Evolutionary conservation across 2,797 vertebrate species (phyloP).

Genomic region (Crenuchus spilurus): DNA sequence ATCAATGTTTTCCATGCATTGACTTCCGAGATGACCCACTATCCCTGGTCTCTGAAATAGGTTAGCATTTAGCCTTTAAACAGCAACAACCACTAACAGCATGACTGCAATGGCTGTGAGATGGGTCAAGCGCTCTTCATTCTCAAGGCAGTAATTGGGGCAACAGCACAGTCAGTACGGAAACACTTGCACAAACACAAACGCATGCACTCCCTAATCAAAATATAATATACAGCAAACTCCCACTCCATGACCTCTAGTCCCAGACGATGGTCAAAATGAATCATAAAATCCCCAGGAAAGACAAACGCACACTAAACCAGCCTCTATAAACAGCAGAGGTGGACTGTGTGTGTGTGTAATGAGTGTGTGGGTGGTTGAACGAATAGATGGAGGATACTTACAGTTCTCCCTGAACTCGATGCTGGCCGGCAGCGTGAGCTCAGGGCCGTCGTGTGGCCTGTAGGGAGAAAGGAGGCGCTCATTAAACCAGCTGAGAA

Average conservation of each 20-base stretch:
- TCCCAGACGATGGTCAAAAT: background rate
- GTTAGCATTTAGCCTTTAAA: background rate
- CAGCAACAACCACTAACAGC: background rate
- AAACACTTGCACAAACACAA: background rate
- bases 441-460: conserved; percentile 86
- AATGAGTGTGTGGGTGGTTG: background rate
- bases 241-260: background rate
- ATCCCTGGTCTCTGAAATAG: background rate
- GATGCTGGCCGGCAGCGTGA: conserved; percentile 90
- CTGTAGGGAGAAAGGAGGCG: conserved; percentile 71
- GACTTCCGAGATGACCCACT: conserved; percentile 2
- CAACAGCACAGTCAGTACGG: background rate
- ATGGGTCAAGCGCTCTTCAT: background rate
- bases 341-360: background rate
- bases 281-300: background rate
- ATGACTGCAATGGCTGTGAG: background rate
- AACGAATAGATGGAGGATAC: conserved; percentile 62
- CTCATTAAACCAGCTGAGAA: conserved; percentile 45
- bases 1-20: conserved; percentile 48
- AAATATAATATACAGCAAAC: background rate
- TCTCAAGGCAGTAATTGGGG: background rate
- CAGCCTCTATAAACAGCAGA: background rate
- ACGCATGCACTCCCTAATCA: background rate
- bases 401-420: conserved; percentile 98
- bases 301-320: background rate